Evolutionary conservation across 30 jellyfish, hydroid and myxozoan species (phyloP).

Genomic region (Phacellophora camtschatica): DNA sequence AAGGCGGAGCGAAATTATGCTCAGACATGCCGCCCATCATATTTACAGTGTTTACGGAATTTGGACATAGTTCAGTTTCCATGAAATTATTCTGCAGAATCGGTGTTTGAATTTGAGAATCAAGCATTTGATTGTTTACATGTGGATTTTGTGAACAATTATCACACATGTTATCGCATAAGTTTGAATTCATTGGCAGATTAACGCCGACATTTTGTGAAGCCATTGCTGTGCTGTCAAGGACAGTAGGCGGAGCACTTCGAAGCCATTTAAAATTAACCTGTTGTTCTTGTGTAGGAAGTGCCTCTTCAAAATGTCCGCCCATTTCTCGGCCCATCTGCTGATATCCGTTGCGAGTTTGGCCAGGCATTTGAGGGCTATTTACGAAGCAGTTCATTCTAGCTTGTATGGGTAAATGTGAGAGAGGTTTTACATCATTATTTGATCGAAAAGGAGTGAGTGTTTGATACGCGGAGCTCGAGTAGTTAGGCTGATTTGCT

Average conservation of each 20-base stretch:
- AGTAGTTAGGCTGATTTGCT: constrained; percentile 29
- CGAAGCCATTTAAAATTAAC: constrained; percentile 81
- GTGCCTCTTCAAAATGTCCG: constrained; percentile 83
- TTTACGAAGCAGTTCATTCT: constrained; percentile 55
- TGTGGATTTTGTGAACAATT: constrained; percentile 70
- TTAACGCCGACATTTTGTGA: constrained; percentile 80
- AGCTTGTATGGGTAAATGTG: constrained; percentile 62
- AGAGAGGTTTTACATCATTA: constrained; percentile 55
- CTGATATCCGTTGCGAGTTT: constrained; percentile 67
- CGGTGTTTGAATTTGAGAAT: constrained; percentile 43
- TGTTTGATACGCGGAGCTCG: constrained; percentile 34
- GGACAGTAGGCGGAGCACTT: constrained; percentile 84
- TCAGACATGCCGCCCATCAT: constrained; percentile 67
- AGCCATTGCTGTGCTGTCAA: constrained; percentile 79
- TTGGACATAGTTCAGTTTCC: constrained; percentile 36
- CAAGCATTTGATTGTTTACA: constrained; percentile 50
- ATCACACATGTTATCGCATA: constrained; percentile 65
- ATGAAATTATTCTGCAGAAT: constrained; percentile 63
- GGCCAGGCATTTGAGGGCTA: constrained; percentile 56
- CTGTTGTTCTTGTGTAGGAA: constrained; percentile 81
- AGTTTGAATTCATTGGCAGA: constrained; percentile 72
- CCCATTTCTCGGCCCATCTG: constrained; percentile 83
- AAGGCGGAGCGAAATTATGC: constrained; percentile 73
- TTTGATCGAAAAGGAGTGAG: constrained; percentile 28
- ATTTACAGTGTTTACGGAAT: constrained; percentile 35